Base-by-base conservation (phyloP, 1,140 invertebrate genomes). In the Ostrea denselamellosa region DNA sequence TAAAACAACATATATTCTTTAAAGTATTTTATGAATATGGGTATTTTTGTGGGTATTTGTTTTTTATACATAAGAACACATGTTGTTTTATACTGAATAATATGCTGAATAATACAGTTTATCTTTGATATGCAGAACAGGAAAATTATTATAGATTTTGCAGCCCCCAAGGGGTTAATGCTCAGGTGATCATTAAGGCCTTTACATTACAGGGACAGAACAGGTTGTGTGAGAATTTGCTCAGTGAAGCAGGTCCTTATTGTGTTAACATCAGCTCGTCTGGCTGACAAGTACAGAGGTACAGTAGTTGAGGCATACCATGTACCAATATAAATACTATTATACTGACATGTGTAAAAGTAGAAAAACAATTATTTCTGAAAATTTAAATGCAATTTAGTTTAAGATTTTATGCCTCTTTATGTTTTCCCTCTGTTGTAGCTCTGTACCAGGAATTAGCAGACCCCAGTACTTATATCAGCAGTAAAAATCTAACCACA, bases 391-490 rank as follows among this genome's bases (percentile, higher is more conserved):
- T 81, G 9, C 44, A 22, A 9, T 81, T 81, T 2, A 28, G 68
- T 4, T 51, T 14, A 28, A 14, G 17, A 51, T 17, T 22, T 28
- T 9, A 81, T 28, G 4, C 34, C 7, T 34, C 19, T 53, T 10
- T 83, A 52, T 83, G 22, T 83, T 83, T 83, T 83, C 82, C 87
- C 25, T 5, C 5, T 85, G 25, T 87, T 92, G 22, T 86, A 94
- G 93, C 96, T 62, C 94, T 97, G 56, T 96, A 96, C 90, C 95
- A 95, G 86, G 96, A 96, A 89, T 95, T 96, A 89, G 95, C 96
- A 28, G 96, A 97, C 92, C 96, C 96, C 89, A 96, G 96, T 91
- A 96, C 96, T 58, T 96, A 96, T 90, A 95, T 97, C 54, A 96
- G 96, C 14, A 95, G 96, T 19, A 94, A 95, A 34, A 95, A 95